Evolutionary conservation across 2,113 vertebrate species (phyloP), one percentile per base, ranked within the genome.

Genomic region (Nannobrachium achirus): DNA sequence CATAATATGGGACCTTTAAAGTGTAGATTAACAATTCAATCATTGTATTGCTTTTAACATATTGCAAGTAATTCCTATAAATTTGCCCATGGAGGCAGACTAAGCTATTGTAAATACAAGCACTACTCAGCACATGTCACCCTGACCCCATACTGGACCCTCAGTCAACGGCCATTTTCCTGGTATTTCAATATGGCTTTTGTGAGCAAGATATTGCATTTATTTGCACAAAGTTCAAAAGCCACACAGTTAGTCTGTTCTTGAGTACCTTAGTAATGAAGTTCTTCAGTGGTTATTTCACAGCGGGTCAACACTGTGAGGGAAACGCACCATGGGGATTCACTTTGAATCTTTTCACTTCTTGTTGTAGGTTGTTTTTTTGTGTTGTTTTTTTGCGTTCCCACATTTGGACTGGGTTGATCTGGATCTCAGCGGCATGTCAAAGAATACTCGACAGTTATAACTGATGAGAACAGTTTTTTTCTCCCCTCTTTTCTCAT

Each of bases 21-120:
- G 25, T 33, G 25, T 33, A 71, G 67, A 83, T 75, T 45, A 75
- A 70, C 61, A 75, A 71, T 81, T 13, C 18, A 76, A 69, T 86
- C 58, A 48, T 79, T 76, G 84, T 91, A 91, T 91, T 91, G 90
- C 90, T 91, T 91, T 85, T 63, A 85, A 87, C 81, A 86, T 89
- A 90, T 89, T 91, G 90, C 88, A 78, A 91, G 79, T 79, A 82
- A 79, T 84, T 88, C 84, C 79, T 87, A 86, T 81, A 68, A 80
- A 66, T 69, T 84, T 85, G 83, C 82, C 80, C 75, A 84, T 69
- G 78, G 19, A 64, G 65, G 81, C 81, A 85, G 66, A 75, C 79
- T 86, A 82, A 81, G 40, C 80, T 87, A 82, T 56, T 73, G 76
- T 85, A 76, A 79, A 82, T 81, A 85, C 58, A 86, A 83, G 78